Conservation (phyloP, 2,888 invertebrate genomes). For the Caenorhabditis sp. region DNA sequence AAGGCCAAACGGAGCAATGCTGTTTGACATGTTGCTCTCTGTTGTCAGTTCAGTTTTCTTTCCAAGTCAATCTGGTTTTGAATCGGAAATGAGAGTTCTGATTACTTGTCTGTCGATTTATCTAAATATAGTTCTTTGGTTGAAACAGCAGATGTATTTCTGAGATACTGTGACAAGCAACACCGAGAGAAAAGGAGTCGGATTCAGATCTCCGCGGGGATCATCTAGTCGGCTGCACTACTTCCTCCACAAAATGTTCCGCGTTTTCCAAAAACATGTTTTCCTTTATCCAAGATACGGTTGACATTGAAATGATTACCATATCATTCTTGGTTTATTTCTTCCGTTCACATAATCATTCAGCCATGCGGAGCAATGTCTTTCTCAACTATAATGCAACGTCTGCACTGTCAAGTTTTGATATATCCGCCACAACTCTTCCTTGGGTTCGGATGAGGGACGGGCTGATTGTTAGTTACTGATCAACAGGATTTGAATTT, state of each 20-base stretch:
- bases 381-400: conserved; percentile 4
- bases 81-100: too few relatives aligned
- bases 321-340: conserved; percentile 31
- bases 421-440: conserved; percentile 20
- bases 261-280: neutral
- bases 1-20: too few relatives aligned
- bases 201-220: conserved; percentile 1
- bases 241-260: neutral
- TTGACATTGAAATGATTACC: too few relatives aligned
- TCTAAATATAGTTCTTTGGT: too few relatives aligned
- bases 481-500: neutral
- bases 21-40: too few relatives aligned
- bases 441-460: too few relatives aligned
- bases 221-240: neutral
- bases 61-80: too few relatives aligned
- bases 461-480: neutral
- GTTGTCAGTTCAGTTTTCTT: too few relatives aligned
- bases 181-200: neutral
- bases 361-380: neutral
- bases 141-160: too few relatives aligned
- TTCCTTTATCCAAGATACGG: neutral
- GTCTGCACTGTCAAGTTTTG: neutral
- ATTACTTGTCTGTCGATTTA: too few relatives aligned
- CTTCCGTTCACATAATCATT: conserved; percentile 24
- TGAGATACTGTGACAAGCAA: too few relatives aligned